Evolutionary conservation across 2,888 invertebrate species (phyloP).

Genomic region (Tuberolachnus salignus): DNA sequence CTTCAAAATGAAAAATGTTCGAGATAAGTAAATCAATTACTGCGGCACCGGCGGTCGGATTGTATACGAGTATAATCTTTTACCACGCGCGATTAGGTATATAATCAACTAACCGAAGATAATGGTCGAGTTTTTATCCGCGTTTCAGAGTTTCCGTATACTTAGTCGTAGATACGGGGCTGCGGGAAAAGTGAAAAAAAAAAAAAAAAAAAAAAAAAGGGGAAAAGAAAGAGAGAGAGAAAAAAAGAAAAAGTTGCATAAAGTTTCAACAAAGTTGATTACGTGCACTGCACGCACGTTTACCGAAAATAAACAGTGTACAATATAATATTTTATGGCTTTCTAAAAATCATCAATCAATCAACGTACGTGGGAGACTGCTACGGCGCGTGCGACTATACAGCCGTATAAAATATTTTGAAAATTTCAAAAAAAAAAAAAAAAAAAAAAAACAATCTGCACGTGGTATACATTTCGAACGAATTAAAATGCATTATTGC

Average conservation of each 20-base stretch:
- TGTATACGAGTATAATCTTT: neutral
- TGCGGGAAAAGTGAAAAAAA: neutral
- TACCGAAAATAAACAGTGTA: constrained; percentile 6
- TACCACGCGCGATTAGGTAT: neutral
- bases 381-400: no score
- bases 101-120: constrained; percentile 21
- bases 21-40: neutral
- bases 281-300: neutral
- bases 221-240: neutral
- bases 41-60: neutral
- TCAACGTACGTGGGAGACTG: neutral
- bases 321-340: neutral
- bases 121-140: constrained; percentile 21
- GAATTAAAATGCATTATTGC: no score
- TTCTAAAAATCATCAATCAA: neutral
- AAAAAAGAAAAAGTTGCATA: neutral
- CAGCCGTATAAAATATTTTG: no score
- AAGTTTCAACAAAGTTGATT: constrained; percentile 23
- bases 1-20: neutral
- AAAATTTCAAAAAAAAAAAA: neutral
- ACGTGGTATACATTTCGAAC: no score
- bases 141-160: constrained; percentile 13
- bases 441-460: no score
- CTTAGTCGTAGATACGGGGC: neutral
- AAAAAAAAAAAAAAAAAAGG: neutral